Conservation (phyloP, 2,113 vertebrate genomes). For the Condylura cristata region DNA sequence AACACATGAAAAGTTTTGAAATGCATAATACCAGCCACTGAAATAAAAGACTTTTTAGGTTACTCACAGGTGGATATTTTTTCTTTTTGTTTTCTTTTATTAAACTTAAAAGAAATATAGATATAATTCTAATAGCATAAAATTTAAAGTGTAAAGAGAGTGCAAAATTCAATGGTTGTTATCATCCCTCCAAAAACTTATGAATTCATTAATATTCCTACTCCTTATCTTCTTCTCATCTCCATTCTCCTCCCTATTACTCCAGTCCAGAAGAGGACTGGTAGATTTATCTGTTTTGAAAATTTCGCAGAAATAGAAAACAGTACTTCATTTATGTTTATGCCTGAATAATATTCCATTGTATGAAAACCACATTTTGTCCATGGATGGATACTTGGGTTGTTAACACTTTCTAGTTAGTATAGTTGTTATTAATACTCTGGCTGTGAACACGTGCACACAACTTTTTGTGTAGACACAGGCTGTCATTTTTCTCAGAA, state of each 20-base stretch:
- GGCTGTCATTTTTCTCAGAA: background rate
- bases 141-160: background rate
- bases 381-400: background rate
- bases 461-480: background rate
- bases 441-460: background rate
- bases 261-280: too few species aligned
- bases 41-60: background rate
- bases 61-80: too few species aligned
- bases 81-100: background rate
- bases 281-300: background rate
- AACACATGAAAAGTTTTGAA: background rate
- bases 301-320: background rate
- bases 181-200: background rate
- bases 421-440: background rate
- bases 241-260: too few species aligned
- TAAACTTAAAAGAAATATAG: background rate
- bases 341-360: background rate
- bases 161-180: background rate
- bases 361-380: too few species aligned
- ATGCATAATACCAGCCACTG: fast-evolving
- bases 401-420: background rate
- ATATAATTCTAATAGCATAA: background rate
- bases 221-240: background rate
- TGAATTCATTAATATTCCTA: background rate
- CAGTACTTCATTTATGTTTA: background rate